A percentile compares a stretch with the other conserved stretches of the same genome.
Conservation (phyloP, 2,113 vertebrate genomes). For the mouse (Mus musculus) region GRCm39 chr12:10146501-10147000, state of each 20-base stretch:
- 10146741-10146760: neutral
- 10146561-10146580: neutral
- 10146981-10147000: neutral
- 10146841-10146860: neutral
- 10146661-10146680: neutral
- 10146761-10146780: neutral
- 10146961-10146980: neutral
- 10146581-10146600: neutral
- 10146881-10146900: neutral
- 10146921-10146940: neutral
- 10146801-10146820: neutral
- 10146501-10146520: neutral
- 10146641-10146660: neutral
- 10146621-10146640: neutral
- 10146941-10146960: neutral
- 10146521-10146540: neutral
- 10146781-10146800: too few species aligned
- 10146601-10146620: neutral
- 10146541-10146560: neutral
- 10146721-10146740: neutral
- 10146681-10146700: neutral
- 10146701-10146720: neutral
- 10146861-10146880: neutral
- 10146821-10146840: neutral
- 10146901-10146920: neutral